Evolutionary conservation across 2,797 vertebrate genomes (phyloP).

Genomic region (Microctenopoma lineatum): DNA sequence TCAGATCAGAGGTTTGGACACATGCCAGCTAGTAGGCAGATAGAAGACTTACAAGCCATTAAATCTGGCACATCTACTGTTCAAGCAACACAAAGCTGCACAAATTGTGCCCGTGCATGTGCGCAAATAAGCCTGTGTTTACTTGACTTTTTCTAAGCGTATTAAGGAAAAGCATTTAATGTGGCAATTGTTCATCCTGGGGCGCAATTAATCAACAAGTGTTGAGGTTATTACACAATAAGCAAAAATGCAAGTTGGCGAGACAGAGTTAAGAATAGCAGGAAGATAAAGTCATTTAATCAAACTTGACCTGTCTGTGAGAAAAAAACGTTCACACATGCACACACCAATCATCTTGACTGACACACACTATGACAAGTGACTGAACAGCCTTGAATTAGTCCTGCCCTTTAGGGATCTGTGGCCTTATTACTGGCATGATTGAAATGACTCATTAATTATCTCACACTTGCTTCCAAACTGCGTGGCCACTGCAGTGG

Average conservation of each 20-base stretch:
- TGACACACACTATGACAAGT: conserved; percentile 67
- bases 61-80: conserved; percentile 46
- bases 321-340: conserved; percentile 21
- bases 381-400: conserved; percentile 67
- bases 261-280: conserved; percentile 38
- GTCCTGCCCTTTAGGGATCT: conserved; percentile 62
- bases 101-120: conserved; percentile 31
- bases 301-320: conserved; percentile 56
- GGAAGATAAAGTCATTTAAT: conserved; percentile 52
- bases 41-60: conserved; percentile 67
- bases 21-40: conserved; percentile 60
- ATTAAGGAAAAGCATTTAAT: conserved; percentile 53
- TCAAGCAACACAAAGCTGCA: conserved; percentile 47
- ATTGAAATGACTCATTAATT: conserved; percentile 72
- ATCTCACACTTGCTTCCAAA: conserved; percentile 51
- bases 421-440: conserved; percentile 69
- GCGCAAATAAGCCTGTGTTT: conserved; percentile 49
- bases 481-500: conserved; percentile 36
- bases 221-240: conserved; percentile 55
- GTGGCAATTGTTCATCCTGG: conserved; percentile 59
- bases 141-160: conserved; percentile 40
- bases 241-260: conserved; percentile 34
- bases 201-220: conserved; percentile 69
- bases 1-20: conserved; percentile 60
- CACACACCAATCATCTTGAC: conserved; percentile 67